Base-by-base conservation (phyloP, 2,888 invertebrate species). In the Frankliniella intonsa region DNA sequence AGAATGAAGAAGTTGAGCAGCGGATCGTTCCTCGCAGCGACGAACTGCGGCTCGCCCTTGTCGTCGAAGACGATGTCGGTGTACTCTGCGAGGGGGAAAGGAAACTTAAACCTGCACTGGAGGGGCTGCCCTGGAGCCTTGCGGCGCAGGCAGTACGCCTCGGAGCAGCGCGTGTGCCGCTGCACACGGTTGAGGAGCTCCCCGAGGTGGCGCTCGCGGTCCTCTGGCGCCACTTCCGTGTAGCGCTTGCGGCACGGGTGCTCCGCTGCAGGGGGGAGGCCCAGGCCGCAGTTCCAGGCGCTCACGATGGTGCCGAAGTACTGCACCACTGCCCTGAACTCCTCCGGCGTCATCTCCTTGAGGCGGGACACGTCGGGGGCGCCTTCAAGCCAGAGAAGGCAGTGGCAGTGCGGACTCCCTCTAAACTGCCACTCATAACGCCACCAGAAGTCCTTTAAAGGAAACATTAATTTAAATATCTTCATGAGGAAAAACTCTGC, bases 321-420 rank as follows among this genome's bases (percentile, higher is more conserved):
- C 50, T 50, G 25, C n/a, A 50, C 80, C 19, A 80, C 62, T 11
- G 25, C 19, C 8, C n/a, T 17, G 49, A 80, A 19, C 9, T 27
- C 38, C 19, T 83, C 81, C 49, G 51, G 81, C 19, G 51, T n/a
- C 50, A 22, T 27, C 10, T 19, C 14, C 51, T 82, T 62, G n/a
- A 84, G 12, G 27, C 55, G 81, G 9, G 38, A 19, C 12, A 80
- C 51, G 79, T 83, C 82, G 9, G 84, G 84, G 14, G 83, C 83
- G 7, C 81, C 83, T 55, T 83, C n/a, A 0, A 84, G 55, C 84
- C 84, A 85, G 19, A 85, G 55, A 0, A 84, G 62, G 3, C 82
- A 81, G 69, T 84, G 85, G 3, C 82, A 50, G 79, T 85, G 84
- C 49, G 83, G 83, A 17, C 81, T 76, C 69, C 85, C 84, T n/a